A percentile compares a stretch with the other conserved stretches of the same genome.
These are phyloP conservation scores for Synaphobranchus kaupii DNA, from an alignment of 2,797 vertebrate genomes.

Conservation along the genomic window DNA sequence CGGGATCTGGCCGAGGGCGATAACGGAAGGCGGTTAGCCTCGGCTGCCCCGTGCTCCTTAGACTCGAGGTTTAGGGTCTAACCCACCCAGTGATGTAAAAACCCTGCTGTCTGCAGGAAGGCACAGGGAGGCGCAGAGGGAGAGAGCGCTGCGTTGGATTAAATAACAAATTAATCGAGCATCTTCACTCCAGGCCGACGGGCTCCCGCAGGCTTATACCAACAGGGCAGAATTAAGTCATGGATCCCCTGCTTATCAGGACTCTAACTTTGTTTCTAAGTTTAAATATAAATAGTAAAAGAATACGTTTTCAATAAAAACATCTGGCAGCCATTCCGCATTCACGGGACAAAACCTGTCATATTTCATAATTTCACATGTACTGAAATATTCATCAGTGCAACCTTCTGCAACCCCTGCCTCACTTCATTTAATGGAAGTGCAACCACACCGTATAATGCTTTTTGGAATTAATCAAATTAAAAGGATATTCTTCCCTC, in stretches of 20 bases:
- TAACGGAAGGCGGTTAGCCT: not conserved
- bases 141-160: not conserved
- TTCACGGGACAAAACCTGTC: not conserved
- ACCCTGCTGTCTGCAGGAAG: constrained; percentile 6
- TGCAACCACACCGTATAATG: too few species aligned
- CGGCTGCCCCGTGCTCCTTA: not conserved
- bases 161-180: not conserved
- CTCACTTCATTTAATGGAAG: not conserved
- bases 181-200: not conserved
- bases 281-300: not conserved
- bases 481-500: not conserved
- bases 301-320: not conserved
- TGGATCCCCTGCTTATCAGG: not conserved
- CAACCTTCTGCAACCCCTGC: not conserved
- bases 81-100: constrained; percentile 15
- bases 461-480: not conserved
- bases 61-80: not conserved
- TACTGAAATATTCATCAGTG: not conserved
- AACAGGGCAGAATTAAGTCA: not conserved
- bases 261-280: not conserved
- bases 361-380: not conserved
- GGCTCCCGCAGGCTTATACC: not conserved
- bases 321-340: not conserved
- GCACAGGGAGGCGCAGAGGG: not conserved
- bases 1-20: constrained; percentile 14